These are phyloP conservation scores for Mormyrus iriodes DNA, from an alignment of 2,113 vertebrate genomes.

Conservation along the genomic window DNA sequence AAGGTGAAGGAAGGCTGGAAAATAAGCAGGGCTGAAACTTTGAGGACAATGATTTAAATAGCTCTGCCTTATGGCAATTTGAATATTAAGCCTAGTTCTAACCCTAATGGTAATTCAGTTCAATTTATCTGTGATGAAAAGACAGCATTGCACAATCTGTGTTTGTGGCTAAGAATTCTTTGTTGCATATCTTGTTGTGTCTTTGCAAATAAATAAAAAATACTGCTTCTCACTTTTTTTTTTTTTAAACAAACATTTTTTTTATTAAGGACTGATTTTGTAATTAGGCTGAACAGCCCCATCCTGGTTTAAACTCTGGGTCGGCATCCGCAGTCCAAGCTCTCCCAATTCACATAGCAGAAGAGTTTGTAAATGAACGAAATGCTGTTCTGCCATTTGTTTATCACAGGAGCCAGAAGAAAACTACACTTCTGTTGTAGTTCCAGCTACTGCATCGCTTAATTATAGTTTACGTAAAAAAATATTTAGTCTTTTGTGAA, in stretches of 20 bases:
- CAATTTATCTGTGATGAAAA: background rate
- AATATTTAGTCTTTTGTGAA: background rate
- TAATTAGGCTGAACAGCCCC: background rate
- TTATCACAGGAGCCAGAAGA: background rate
- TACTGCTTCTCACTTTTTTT: background rate
- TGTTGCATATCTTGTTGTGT: background rate
- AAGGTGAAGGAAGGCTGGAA: background rate
- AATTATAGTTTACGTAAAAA: background rate
- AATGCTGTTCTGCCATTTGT: background rate
- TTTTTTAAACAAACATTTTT: background rate
- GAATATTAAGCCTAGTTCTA: background rate
- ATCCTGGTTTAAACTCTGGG: background rate
- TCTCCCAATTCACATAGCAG: background rate
- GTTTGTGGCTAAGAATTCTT: background rate
- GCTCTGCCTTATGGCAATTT: background rate
- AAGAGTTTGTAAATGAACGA: background rate
- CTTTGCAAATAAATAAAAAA: background rate
- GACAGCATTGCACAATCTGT: background rate
- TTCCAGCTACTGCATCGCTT: background rate
- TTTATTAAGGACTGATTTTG: background rate
- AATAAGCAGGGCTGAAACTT: background rate
- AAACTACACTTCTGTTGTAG: background rate
- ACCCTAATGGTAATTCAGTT: background rate
- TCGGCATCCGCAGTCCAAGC: background rate
- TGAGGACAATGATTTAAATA: background rate